Evolutionary conservation across 2,113 vertebrate genomes (phyloP), one percentile per base, ranked within the genome.

Genomic region (Capra hircus): DNA sequence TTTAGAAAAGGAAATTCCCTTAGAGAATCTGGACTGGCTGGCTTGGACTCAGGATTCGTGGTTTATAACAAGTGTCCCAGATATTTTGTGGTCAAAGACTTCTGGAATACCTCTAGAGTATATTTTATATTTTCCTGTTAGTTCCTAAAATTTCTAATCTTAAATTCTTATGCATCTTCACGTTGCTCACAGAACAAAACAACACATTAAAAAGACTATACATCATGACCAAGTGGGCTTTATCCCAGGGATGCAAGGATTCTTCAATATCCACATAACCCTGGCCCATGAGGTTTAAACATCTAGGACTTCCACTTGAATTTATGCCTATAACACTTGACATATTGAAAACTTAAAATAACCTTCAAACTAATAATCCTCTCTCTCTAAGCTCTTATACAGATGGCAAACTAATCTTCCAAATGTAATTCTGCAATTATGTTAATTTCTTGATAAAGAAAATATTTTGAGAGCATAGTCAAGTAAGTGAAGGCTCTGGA

Each of bases 391-490:
- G 87, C 33, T 93, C 50, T 64, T 89, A 55, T 16, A 52, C 50
- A 91, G 57, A 95, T 74, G 28, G 43, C 84, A 94, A 52, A 80
- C 78, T 93, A 93, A 96, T 97, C 90, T 95, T 96, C 78, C 52
- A 50, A 89, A 94, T 80, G 78, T 83, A 90, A 52, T 80, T 74
- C 57, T 16, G 36, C 90, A 95, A 95, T 92, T 89, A 96, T 81
- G 62, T 45, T 97, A 97, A 98, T 94, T 84, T 92, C 78, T 83
- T 36, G 11, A 80, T 93, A 89, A 93, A 95, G 55, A 93, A 96
- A 95, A 87, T 52, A 40, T 50, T 92, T 64, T 50, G 57, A 81
- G 48, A 87, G 12, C 17, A 40, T 11, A 74, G 36, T 45, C 5
- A 50, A 28, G 33, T 48, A 94, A 90, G 10, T 7, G 4, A 2